Conservation (phyloP, 2,888 invertebrate species). For the Cantharis rustica region DNA sequence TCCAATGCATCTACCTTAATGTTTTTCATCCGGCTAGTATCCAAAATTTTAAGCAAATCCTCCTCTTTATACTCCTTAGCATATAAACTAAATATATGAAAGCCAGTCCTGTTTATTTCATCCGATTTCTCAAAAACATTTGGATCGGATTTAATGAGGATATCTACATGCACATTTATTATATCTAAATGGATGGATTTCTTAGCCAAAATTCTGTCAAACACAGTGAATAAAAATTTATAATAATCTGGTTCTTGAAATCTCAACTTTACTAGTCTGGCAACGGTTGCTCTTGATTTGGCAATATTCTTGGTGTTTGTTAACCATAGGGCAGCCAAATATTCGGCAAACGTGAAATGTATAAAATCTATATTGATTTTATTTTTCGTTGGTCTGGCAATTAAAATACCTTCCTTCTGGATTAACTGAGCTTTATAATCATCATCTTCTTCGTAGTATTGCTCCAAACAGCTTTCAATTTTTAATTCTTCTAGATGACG, state of each 20-base stretch:
- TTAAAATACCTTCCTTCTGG: background rate
- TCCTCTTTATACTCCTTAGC: background rate
- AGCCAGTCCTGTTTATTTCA: background rate
- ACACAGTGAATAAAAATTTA: background rate
- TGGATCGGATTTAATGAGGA: background rate
- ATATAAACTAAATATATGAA: background rate
- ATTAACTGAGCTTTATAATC: background rate
- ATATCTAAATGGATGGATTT: background rate
- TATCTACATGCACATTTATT: background rate
- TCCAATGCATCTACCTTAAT: background rate
- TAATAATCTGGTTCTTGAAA: background rate
- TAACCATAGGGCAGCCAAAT: background rate
- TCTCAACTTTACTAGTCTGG: background rate
- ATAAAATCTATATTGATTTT: background rate
- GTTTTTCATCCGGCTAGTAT: background rate
- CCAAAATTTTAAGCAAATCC: background rate
- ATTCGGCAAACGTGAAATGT: background rate
- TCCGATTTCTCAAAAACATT: background rate
- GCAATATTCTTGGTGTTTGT: background rate
- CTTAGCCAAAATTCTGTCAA: background rate
- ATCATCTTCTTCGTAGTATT: background rate
- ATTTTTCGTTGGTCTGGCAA: background rate
- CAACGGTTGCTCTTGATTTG: background rate
- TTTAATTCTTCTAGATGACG: background rate
- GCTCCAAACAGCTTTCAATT: background rate